These are phyloP conservation scores for Podotricha telesiphe DNA, from an alignment of 2,888 invertebrate species.

Conservation along the genomic window DNA sequence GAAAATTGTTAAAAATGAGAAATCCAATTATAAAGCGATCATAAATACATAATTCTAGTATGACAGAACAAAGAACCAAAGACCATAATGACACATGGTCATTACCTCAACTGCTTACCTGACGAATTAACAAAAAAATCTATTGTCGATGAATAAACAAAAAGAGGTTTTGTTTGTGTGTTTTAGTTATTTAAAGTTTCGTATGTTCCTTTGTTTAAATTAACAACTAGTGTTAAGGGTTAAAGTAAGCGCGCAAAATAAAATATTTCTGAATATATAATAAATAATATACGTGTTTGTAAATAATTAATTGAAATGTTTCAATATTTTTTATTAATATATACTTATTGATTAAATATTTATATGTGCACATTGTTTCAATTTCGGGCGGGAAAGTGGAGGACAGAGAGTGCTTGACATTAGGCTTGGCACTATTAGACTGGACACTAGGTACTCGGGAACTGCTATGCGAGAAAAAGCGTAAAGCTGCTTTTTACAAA, in stretches of 20 bases:
- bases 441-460: too few species aligned
- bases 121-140: constrained; percentile 11
- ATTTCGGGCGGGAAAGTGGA: too few species aligned
- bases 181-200: constrained; percentile 4
- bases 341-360: too few species aligned
- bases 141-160: constrained; percentile 13
- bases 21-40: constrained; percentile 17
- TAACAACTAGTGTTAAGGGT: constrained; percentile 7
- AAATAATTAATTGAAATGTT: too few species aligned
- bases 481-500: too few species aligned
- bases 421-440: too few species aligned
- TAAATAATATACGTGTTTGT: too few species aligned
- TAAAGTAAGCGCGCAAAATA: neutral
- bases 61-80: constrained; percentile 12
- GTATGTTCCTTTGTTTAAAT: neutral
- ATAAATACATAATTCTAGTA: constrained; percentile 1
- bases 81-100: constrained; percentile 20
- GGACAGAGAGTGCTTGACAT: too few species aligned
- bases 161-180: neutral
- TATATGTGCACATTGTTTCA: too few species aligned
- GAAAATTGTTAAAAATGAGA: constrained; percentile 11
- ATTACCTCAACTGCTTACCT: constrained; percentile 14
- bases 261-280: too few species aligned
- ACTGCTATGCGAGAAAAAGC: too few species aligned
- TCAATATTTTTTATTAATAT: too few species aligned